phyloP scores from a whole-genome alignment of 2,797 vertebrate genomes.

The Peromyscus attwateri region DNA sequence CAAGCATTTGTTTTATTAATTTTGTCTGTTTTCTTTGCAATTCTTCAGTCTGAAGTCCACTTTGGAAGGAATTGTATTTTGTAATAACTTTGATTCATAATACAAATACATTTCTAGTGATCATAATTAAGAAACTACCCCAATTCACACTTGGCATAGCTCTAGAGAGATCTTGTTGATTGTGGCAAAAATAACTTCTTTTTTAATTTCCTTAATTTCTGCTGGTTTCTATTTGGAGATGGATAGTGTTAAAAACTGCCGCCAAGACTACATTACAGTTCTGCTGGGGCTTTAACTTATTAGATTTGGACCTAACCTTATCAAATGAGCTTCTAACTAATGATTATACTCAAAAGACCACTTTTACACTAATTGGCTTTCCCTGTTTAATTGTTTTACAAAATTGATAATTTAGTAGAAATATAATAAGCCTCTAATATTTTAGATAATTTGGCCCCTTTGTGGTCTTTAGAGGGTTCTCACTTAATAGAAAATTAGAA shows the following conservation, averaged over 20 bases:
- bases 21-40: conserved; percentile 15
- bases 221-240: conserved; percentile 78
- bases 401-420: conserved; percentile 86
- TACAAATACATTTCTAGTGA: conserved; percentile 79
- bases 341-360: conserved; percentile 85
- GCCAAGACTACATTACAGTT: conserved; percentile 75
- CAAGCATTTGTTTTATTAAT: conserved; percentile 33
- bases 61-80: conserved; percentile 62
- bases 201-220: conserved; percentile 84
- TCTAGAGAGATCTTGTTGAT: conserved; percentile 82
- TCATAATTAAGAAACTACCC: conserved; percentile 79
- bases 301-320: conserved; percentile 83
- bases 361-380: conserved; percentile 85
- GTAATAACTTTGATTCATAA: conserved; percentile 81
- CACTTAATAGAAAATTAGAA: conserved; percentile 82
- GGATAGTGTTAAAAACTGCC: conserved; percentile 76
- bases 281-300: conserved; percentile 83
- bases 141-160: conserved; percentile 66
- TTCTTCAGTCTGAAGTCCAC: conserved; percentile 1
- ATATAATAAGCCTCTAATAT: conserved; percentile 83
- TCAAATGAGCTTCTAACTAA: conserved; percentile 84
- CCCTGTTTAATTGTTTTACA: conserved; percentile 83
- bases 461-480: conserved; percentile 85
- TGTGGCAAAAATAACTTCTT: conserved; percentile 79
- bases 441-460: conserved; percentile 83